Conservation (phyloP, 1,140 invertebrate genomes). For the Scaptodrosophila lebanonensis region DNA sequence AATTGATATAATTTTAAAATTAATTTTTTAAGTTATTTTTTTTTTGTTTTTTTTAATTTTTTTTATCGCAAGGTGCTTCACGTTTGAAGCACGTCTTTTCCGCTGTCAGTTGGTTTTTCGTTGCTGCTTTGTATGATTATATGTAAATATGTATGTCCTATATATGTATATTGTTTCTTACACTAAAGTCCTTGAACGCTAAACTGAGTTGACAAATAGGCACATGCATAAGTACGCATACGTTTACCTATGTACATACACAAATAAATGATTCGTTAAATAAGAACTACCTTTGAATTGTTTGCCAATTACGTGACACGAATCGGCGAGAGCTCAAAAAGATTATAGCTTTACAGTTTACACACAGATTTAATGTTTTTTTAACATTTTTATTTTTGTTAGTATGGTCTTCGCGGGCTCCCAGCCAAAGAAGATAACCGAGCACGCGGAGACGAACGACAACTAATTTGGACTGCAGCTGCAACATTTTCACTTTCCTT, state of each 20-base stretch:
- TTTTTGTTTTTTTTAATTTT: background rate
- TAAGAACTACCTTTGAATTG: too few species aligned
- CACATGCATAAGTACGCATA: constrained; percentile 21
- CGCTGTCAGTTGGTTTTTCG: constrained; percentile 35
- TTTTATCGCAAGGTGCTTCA: too few species aligned
- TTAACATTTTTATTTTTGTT: too few species aligned
- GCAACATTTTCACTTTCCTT: constrained; percentile 69
- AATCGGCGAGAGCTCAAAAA: too few species aligned
- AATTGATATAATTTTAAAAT: too few species aligned
- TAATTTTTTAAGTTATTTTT: background rate
- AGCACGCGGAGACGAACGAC: too few species aligned
- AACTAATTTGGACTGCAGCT: constrained; percentile 64
- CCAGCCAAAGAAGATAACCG: constrained; percentile 49
- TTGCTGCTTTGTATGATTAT: constrained; percentile 14
- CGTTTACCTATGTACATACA: constrained; percentile 21
- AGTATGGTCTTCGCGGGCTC: too few species aligned
- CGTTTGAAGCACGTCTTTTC: too few species aligned
- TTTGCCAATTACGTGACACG: too few species aligned
- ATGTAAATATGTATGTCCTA: too few species aligned
- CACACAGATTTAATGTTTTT: too few species aligned
- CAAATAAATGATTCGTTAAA: constrained; percentile 10
- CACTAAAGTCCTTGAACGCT: constrained; percentile 68
- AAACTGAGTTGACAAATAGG: constrained; percentile 66
- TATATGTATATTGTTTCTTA: constrained; percentile 38
- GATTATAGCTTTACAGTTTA: too few species aligned